These are phyloP conservation scores for Dinocampus coccinellae DNA, from an alignment of 2,888 invertebrate genomes.

Conservation along the genomic window DNA sequence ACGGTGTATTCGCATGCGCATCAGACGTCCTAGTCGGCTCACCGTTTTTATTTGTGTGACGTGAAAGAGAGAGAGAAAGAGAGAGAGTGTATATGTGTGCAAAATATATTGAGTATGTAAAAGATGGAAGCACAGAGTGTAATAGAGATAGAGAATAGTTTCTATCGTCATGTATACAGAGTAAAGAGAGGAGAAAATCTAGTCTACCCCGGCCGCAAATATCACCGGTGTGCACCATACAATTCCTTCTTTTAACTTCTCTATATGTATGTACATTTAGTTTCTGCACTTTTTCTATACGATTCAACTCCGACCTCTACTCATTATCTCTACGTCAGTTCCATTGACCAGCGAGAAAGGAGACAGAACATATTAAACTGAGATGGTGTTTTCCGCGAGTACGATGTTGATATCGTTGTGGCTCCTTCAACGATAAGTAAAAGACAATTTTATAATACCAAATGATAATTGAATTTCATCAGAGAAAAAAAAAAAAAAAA, in stretches of 20 bases:
- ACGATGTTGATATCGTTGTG: not conserved
- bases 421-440: not conserved
- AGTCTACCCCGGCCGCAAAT: constrained; percentile 34
- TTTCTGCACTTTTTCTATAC: not conserved
- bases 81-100: not conserved
- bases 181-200: constrained; percentile 30
- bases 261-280: constrained; percentile 1
- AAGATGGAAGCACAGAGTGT: too few relatives aligned
- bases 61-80: constrained; percentile 21
- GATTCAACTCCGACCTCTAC: not conserved
- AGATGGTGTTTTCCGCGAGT: not conserved
- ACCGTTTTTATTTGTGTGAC: constrained; percentile 5
- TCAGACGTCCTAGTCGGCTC: constrained; percentile 23
- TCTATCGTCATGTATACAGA: constrained; percentile 3
- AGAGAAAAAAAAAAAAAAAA: too few relatives aligned
- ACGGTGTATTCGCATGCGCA: constrained; percentile 25
- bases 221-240: constrained; percentile 34
- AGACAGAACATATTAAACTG: not conserved
- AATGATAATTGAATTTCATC: not conserved
- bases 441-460: constrained; percentile 2
- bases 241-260: constrained; percentile 14
- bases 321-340: constrained; percentile 21
- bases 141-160: not conserved
- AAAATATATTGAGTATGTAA: too few relatives aligned
- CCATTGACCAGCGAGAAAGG: constrained; percentile 16